Conservation (phyloP, 2,888 invertebrate genomes). For the Ptycholaimellus sp. region DNA sequence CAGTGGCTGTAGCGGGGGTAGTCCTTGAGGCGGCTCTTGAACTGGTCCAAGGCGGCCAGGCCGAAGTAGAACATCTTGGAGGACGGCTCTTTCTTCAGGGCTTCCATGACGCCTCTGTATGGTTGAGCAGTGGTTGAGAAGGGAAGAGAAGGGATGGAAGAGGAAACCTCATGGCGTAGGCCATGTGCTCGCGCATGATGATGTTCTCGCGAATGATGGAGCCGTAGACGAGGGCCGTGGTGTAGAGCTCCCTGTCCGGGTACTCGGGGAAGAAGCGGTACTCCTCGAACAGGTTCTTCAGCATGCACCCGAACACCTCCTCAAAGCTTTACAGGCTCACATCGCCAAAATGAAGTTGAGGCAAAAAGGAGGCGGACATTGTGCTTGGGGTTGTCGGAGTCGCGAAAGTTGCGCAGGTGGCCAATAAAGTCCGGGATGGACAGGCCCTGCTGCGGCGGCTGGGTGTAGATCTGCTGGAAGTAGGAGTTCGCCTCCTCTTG, state of each 20-base stretch:
- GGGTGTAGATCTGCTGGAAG: constrained; percentile 87
- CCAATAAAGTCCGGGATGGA: constrained; percentile 85
- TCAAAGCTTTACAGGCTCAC: constrained; percentile 10
- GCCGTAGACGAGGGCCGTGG: constrained; percentile 88
- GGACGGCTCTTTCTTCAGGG: constrained; percentile 61
- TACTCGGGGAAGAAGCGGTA: constrained; percentile 95
- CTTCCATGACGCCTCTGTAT: constrained; percentile 53
- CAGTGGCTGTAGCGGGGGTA: constrained; percentile 57
- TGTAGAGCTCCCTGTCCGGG: constrained; percentile 85
- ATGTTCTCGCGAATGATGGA: constrained; percentile 35
- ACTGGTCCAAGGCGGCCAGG: constrained; percentile 70
- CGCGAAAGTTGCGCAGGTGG: constrained; percentile 80
- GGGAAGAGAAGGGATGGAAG: too few relatives aligned
- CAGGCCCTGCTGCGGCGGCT: constrained; percentile 58
- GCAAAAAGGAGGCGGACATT: constrained; percentile 6
- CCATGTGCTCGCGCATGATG: too few relatives aligned
- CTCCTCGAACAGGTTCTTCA: constrained; percentile 88
- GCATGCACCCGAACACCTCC: constrained; percentile 67
- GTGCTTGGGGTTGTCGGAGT: constrained; percentile 61
- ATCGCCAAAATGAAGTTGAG: neutral
- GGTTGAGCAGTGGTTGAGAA: too few relatives aligned
- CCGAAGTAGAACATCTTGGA: constrained; percentile 88
- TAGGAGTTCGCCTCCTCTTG: constrained; percentile 97
- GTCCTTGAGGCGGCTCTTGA: constrained; percentile 61
- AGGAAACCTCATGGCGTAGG: too few relatives aligned